Percentiles rank a stretch among this genome's conserved stretches.
These are phyloP conservation scores for Siderastrea radians DNA, from an alignment of 92 coral and sea anemone species.

Conservation along the genomic window DNA sequence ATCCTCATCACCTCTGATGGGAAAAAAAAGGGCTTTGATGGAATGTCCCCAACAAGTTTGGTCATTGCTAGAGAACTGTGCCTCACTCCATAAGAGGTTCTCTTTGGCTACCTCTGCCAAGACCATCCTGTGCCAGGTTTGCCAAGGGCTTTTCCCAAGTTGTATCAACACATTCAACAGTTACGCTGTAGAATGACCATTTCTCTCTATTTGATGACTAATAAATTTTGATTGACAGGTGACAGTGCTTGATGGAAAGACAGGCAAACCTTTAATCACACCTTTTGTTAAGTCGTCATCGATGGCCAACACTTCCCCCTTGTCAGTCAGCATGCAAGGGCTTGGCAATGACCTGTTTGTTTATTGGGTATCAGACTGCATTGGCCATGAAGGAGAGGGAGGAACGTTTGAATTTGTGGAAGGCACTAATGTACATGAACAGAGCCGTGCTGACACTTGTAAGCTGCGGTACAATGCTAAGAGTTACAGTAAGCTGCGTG, in stretches of 20 bases:
- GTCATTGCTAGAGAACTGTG: too few species aligned
- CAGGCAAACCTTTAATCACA: conserved; percentile 84
- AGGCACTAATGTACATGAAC: conserved; percentile 99
- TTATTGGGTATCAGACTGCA: conserved; percentile 97
- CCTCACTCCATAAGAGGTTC: too few species aligned
- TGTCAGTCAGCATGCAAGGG: conserved; percentile 96
- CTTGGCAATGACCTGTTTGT: conserved; percentile 89
- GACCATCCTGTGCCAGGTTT: too few species aligned
- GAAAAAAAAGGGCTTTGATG: too few species aligned
- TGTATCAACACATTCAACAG: too few species aligned
- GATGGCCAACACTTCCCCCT: conserved; percentile 93
- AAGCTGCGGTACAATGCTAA: conserved; percentile 89
- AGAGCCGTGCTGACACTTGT: conserved; percentile 99
- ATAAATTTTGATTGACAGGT: conserved; percentile 58
- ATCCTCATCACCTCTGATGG: too few species aligned
- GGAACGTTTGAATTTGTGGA: conserved; percentile 92
- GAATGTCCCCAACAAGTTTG: too few species aligned
- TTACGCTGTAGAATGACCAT: too few species aligned
- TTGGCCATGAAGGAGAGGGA: conserved; percentile 95
- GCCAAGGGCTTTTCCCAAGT: too few species aligned
- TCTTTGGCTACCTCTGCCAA: too few species aligned
- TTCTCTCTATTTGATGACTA: too few species aligned
- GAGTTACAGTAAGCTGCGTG: conserved; percentile 91
- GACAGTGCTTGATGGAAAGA: conserved; percentile 92
- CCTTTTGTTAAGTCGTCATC: conserved; percentile 88